These are phyloP conservation scores for Lucinisca nassula DNA, from an alignment of 2,888 invertebrate species.

Conservation along the genomic window DNA sequence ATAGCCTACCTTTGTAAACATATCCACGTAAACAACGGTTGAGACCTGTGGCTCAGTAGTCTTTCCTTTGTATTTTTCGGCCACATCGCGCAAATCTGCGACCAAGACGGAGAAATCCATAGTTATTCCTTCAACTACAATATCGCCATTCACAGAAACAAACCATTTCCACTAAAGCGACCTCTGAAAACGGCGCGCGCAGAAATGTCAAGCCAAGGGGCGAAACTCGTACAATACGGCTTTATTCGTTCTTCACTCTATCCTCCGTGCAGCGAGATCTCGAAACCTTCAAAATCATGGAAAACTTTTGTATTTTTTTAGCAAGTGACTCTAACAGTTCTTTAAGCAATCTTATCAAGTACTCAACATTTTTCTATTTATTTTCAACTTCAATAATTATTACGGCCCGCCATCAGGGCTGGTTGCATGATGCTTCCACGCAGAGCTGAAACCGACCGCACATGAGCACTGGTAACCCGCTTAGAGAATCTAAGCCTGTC, in stretches of 20 bases:
- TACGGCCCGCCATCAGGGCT: no score
- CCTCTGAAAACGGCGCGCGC: neutral
- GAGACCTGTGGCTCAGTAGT: conserved; percentile 73
- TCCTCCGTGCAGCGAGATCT: no score
- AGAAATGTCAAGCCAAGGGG: neutral
- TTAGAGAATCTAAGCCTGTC: no score
- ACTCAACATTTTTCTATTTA: no score
- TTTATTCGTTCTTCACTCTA: neutral
- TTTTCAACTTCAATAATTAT: no score
- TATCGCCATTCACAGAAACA: neutral
- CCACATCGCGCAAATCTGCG: conserved; percentile 78
- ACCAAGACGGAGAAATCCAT: conserved; percentile 81
- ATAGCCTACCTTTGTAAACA: conserved; percentile 75
- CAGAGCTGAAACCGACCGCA: no score
- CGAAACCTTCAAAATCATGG: no score
- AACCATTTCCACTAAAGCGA: neutral
- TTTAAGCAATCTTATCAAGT: no score
- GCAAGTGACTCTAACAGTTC: no score
- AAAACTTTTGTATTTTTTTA: no score
- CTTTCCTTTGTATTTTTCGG: conserved; percentile 76
- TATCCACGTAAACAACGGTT: conserved; percentile 75
- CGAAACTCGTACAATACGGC: neutral
- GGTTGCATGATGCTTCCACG: no score
- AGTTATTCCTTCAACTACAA: conserved; percentile 5
- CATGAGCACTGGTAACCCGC: no score